Evolutionary conservation across 2,113 vertebrate species (phyloP).

Genomic region (Romanogobio albipinnatus): DNA sequence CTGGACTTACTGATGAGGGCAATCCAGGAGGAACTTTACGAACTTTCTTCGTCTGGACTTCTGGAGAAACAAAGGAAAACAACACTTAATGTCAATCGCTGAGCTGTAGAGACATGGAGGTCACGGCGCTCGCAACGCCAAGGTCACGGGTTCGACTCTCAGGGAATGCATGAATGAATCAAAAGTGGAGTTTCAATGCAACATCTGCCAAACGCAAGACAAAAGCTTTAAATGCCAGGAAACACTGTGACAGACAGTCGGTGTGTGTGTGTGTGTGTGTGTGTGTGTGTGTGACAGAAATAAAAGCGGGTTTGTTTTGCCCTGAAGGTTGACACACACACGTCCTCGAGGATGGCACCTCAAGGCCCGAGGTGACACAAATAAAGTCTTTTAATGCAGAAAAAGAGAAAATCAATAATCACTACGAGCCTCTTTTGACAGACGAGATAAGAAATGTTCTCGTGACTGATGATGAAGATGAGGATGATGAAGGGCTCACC

Average conservation of each 20-base stretch:
- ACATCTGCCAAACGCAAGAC: too few relatives aligned
- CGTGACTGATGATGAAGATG: neutral
- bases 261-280: neutral
- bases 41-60: conserved; percentile 95
- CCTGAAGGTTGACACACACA: conserved; percentile 51
- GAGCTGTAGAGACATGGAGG: neutral
- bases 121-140: too few relatives aligned
- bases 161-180: too few relatives aligned
- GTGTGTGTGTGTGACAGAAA: neutral
- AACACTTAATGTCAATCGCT: neutral
- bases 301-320: conserved; percentile 9
- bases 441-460: neutral
- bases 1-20: conserved; percentile 93
- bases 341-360: conserved; percentile 57
- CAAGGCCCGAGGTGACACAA: conserved; percentile 33
- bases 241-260: neutral
- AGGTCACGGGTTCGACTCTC: too few relatives aligned
- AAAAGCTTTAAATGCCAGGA: too few relatives aligned
- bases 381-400: neutral
- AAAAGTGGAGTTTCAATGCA: neutral
- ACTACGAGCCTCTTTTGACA: neutral
- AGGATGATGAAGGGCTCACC: conserved; percentile 77
- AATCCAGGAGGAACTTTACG: conserved; percentile 95
- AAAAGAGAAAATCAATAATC: conserved; percentile 13
- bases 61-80: conserved; percentile 75